Evolutionary conservation across 2,797 vertebrate species (phyloP).

Genomic region (Coregonus sp.): DNA sequence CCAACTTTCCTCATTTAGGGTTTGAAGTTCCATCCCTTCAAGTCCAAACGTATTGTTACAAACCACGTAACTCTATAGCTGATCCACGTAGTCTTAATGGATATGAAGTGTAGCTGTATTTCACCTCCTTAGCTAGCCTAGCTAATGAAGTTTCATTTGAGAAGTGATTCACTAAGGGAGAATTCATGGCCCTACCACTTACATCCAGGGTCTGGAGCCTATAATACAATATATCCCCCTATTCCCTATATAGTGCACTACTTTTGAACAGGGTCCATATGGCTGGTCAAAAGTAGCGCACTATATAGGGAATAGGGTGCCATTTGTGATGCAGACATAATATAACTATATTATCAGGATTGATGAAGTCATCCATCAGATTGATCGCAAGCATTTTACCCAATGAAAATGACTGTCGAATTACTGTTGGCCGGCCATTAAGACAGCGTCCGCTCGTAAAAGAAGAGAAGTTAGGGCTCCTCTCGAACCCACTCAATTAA

Average conservation of each 20-base stretch:
- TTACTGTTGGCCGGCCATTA: slow-evolving; percentile 65
- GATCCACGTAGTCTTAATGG: slow-evolving; percentile 64
- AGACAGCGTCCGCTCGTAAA: slow-evolving; percentile 70
- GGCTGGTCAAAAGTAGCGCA: neutral
- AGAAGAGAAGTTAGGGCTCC: slow-evolving; percentile 52
- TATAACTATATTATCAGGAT: slow-evolving; percentile 53
- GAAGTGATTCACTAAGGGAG: slow-evolving; percentile 69
- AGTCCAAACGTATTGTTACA: slow-evolving; percentile 65
- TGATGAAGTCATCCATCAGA: slow-evolving; percentile 76
- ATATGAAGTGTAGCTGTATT: slow-evolving; percentile 63
- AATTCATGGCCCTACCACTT: slow-evolving; percentile 65
- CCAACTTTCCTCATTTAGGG: slow-evolving; percentile 56
- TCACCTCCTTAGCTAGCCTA: slow-evolving; percentile 55
- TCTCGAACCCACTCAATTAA: slow-evolving; percentile 2
- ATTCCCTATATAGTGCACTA: neutral
- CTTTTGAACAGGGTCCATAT: neutral
- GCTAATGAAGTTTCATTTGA: slow-evolving; percentile 70
- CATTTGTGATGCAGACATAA: neutral
- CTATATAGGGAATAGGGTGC: neutral
- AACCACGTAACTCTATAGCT: slow-evolving; percentile 49
- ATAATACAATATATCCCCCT: neutral
- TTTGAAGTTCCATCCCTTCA: slow-evolving; percentile 51
- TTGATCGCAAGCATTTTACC: slow-evolving; percentile 75
- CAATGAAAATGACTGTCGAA: slow-evolving; percentile 77
- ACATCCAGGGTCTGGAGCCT: slow-evolving; percentile 43